These are phyloP conservation scores for Choloepus hoffmanni DNA, from an alignment of 2,113 vertebrate genomes.

Conservation along the genomic window DNA sequence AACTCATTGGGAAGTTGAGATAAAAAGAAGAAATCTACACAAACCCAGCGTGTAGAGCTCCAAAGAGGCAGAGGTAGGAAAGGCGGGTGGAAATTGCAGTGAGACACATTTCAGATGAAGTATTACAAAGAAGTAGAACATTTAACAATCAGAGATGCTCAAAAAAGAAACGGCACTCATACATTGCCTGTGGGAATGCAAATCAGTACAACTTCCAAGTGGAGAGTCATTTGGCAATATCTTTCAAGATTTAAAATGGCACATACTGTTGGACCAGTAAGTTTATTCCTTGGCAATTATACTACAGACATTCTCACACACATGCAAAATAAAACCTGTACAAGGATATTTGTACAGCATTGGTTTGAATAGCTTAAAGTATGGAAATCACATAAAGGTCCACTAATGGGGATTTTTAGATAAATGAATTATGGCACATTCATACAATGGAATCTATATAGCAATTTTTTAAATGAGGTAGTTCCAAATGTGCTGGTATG, in stretches of 20 bases:
- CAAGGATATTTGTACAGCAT: neutral
- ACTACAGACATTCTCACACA: neutral
- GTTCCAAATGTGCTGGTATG: neutral
- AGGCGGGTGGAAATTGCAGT: neutral
- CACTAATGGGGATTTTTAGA: neutral
- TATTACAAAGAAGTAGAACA: slow-evolving; percentile 20
- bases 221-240: slow-evolving; percentile 16
- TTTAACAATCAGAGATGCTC: slow-evolving; percentile 28
- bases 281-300: neutral
- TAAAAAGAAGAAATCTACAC: slow-evolving; percentile 30
- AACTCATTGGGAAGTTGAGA: neutral
- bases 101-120: neutral
- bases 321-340: neutral
- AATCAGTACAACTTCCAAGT: slow-evolving; percentile 14
- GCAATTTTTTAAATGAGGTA: slow-evolving; percentile 51
- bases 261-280: neutral
- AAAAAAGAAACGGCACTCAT: neutral
- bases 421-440: slow-evolving; percentile 29
- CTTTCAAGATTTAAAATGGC: neutral
- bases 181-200: neutral
- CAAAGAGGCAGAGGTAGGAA: neutral
- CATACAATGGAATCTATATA: slow-evolving; percentile 19
- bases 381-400: neutral
- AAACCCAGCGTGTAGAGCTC: neutral
- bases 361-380: neutral